Evolutionary conservation across 2,888 invertebrate species (phyloP).

Genomic region (Julus scandinavius): DNA sequence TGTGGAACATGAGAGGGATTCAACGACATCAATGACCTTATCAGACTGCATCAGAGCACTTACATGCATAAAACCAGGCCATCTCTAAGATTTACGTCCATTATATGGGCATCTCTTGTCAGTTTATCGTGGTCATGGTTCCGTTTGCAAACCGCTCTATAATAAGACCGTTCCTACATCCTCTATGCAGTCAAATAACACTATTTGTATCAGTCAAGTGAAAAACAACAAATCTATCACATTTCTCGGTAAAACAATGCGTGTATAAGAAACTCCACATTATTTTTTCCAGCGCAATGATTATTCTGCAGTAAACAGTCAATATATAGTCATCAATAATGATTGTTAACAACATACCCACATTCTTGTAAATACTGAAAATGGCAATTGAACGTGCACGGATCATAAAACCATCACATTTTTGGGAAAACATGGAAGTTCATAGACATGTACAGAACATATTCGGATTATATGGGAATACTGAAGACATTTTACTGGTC

Average conservation of each 20-base stretch:
- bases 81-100: not conserved
- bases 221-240: not conserved
- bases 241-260: not conserved
- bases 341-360: no score
- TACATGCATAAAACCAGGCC: not conserved
- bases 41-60: not conserved
- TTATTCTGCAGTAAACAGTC: not conserved
- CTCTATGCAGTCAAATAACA: not conserved
- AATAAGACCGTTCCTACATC: not conserved
- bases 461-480: no score
- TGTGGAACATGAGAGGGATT: not conserved
- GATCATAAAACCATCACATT: no score
- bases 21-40: not conserved
- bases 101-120: not conserved
- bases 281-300: not conserved
- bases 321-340: no score
- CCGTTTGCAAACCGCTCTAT: not conserved
- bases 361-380: no score
- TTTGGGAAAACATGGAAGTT: no score
- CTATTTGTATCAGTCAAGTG: not conserved
- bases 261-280: not conserved
- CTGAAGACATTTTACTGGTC: no score
- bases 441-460: no score
- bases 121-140: not conserved
- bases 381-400: no score